Conservation (phyloP, 1,140 invertebrate species). For the Pollicipes pollicipes region DNA sequence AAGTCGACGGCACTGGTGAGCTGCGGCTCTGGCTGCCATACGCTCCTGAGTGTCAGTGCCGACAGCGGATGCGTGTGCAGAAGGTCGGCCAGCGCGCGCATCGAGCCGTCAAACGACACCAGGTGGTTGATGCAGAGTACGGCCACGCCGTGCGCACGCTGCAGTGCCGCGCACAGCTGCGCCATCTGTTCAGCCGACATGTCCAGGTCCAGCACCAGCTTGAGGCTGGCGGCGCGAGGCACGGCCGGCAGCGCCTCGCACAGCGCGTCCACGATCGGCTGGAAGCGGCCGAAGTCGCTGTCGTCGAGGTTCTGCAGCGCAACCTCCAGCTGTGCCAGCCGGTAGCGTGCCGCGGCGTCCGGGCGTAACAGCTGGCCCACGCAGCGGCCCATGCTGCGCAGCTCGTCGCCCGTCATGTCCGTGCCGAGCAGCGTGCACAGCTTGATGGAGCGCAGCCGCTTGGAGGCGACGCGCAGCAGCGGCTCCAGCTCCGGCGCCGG, state of each 20-base stretch:
- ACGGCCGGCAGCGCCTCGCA: slow-evolving; percentile 26
- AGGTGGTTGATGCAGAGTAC: neutral
- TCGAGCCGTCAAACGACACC: neutral
- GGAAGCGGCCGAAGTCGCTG: slow-evolving; percentile 20
- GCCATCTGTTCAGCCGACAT: slow-evolving; percentile 33
- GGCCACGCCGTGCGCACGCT: slow-evolving; percentile 16
- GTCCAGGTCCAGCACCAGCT: slow-evolving; percentile 35
- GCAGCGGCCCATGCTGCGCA: slow-evolving; percentile 28
- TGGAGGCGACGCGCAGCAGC: neutral
- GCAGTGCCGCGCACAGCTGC: slow-evolving; percentile 31
- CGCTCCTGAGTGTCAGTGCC: neutral
- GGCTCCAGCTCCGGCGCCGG: slow-evolving; percentile 24
- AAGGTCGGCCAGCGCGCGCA: neutral
- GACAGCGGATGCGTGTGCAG: neutral
- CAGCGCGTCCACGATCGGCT: slow-evolving; percentile 34
- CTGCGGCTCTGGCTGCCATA: neutral
- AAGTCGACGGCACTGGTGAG: neutral
- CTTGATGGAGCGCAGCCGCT: slow-evolving; percentile 27
- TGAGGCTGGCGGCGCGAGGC: slow-evolving; percentile 21
- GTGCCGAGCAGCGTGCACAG: slow-evolving; percentile 32
- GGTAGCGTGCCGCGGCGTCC: slow-evolving; percentile 18
- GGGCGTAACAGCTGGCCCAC: slow-evolving; percentile 26
- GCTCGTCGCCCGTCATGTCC: slow-evolving; percentile 29
- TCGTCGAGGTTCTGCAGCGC: neutral
- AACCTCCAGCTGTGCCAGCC: neutral